phyloP scores from a whole-genome alignment of 2,888 invertebrate species.

The Mimachlamys varia region DNA sequence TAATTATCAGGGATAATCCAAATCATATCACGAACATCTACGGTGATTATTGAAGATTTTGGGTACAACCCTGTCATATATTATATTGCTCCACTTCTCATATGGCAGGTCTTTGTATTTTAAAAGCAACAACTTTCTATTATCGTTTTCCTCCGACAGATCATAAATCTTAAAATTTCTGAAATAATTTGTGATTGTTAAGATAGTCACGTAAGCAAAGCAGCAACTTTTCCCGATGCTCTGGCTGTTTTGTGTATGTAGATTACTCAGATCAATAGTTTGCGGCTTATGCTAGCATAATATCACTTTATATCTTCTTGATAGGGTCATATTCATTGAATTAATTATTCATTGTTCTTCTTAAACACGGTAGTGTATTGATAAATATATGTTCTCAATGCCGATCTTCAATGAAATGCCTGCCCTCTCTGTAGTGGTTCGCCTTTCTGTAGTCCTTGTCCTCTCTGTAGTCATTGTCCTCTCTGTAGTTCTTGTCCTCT shows the following conservation, averaged over 20 bases:
- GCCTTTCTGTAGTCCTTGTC: too few relatives aligned
- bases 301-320: neutral
- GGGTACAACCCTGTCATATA: neutral
- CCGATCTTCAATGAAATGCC: neutral
- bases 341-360: conserved; percentile 6
- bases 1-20: neutral
- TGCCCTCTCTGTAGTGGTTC: too few relatives aligned
- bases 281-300: neutral
- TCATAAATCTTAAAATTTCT: neutral
- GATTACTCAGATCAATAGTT: neutral
- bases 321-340: neutral
- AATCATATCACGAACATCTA: neutral
- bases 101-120: neutral
- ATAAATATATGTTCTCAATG: neutral
- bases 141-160: neutral
- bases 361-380: neutral
- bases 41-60: neutral
- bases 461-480: too few relatives aligned
- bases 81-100: neutral
- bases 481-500: too few relatives aligned
- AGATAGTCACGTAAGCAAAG: neutral
- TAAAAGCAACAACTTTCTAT: neutral
- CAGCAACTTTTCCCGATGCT: neutral
- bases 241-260: neutral
- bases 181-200: neutral